Conservation (phyloP, 2,797 vertebrate genomes). For the Gallinago nigripennis region DNA sequence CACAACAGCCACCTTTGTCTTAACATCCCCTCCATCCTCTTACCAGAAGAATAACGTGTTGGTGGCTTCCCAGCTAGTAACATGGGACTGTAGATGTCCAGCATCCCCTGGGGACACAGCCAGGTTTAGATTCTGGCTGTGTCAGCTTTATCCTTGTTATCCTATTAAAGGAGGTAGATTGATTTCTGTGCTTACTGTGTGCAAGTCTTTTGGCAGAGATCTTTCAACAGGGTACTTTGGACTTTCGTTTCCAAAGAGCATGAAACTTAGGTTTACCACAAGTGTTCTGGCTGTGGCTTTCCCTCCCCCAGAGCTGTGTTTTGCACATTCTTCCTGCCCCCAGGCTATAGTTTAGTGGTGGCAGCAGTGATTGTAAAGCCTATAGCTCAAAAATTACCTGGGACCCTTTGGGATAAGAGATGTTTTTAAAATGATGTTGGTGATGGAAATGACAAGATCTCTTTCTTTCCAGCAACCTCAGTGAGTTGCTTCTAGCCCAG, state of each 20-base stretch:
- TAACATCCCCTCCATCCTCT: neutral
- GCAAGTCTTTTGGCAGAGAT: slow-evolving; percentile 8
- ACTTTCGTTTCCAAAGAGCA: slow-evolving; percentile 10
- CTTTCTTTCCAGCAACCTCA: neutral
- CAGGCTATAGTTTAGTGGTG: neutral
- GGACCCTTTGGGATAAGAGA: neutral
- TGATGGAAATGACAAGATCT: neutral
- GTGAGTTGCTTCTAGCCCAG: neutral
- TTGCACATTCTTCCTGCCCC: neutral
- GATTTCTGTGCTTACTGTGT: neutral
- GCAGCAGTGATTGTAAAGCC: neutral
- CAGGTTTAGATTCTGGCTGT: neutral
- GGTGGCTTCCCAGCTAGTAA: neutral
- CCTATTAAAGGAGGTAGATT: neutral
- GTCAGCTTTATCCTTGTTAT: neutral
- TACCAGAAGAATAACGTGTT: neutral
- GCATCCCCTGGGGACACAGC: neutral
- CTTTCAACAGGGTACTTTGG: slow-evolving; percentile 5
- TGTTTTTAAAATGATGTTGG: neutral
- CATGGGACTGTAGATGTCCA: neutral
- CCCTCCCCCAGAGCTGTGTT: neutral
- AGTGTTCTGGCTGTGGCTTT: neutral
- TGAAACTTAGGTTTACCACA: slow-evolving; percentile 3
- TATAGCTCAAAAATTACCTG: neutral
- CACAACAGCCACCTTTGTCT: neutral